phyloP scores from a whole-genome alignment of 2,113 vertebrate species.

The Nerophis ophidion region DNA sequence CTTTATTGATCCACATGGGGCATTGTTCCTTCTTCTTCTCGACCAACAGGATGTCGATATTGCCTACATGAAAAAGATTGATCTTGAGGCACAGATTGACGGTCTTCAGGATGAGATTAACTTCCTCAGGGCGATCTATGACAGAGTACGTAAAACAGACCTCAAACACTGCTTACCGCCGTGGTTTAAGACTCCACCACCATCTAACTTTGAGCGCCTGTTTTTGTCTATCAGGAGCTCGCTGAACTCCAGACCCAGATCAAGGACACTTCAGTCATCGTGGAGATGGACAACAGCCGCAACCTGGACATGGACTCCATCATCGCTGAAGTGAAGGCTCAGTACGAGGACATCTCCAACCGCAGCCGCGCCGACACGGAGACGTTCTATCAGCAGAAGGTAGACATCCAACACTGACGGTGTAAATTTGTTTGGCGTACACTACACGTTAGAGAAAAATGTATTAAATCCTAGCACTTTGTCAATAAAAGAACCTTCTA shows the following conservation, averaged over 20 bases:
- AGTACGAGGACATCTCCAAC: conserved; percentile 81
- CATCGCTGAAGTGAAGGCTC: conserved; percentile 79
- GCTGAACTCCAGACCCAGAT: conserved; percentile 77
- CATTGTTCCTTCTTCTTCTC: neutral
- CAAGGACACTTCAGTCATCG: conserved; percentile 83
- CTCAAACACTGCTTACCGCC: too few species aligned
- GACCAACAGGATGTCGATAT: conserved; percentile 81
- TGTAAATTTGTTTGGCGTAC: too few species aligned
- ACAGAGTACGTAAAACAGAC: conserved; percentile 69
- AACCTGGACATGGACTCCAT: conserved; percentile 81
- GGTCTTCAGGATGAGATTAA: conserved; percentile 83
- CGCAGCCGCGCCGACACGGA: conserved; percentile 73
- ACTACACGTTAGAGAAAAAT: too few species aligned
- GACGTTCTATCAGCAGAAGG: conserved; percentile 78
- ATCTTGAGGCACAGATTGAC: conserved; percentile 86
- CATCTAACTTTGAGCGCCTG: neutral
- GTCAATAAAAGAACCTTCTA: too few species aligned
- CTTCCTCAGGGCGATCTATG: conserved; percentile 82
- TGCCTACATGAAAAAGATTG: conserved; percentile 87
- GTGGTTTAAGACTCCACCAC: too few species aligned
- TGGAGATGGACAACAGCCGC: conserved; percentile 86
- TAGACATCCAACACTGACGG: conserved; percentile 27
- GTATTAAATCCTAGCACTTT: too few species aligned
- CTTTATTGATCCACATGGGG: too few species aligned
- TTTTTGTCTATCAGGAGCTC: conserved; percentile 71